Base-by-base conservation (phyloP, 2,888 invertebrate species). In the Encarsia formosa region DNA sequence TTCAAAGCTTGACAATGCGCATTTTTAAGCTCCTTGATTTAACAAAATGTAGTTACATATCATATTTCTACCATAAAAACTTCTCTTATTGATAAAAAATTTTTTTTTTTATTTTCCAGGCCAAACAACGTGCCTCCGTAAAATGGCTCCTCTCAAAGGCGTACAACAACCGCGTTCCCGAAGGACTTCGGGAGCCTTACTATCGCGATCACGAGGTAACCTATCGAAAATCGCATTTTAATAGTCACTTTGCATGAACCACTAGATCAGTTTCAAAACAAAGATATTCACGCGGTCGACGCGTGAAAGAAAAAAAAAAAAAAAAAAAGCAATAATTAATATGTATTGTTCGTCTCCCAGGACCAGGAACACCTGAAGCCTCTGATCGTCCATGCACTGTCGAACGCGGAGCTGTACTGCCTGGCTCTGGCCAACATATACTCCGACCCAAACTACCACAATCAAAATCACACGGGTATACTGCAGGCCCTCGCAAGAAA, bases 71-170 rank as follows among this genome's bases (percentile, higher is more conserved):
- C n/a, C n/a, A n/a, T n/a, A n/a, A n/a, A n/a, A n/a, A 29, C 29
- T 29, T 29, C 13, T 29, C 13, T 13, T 29, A 29, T 9, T 29
- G 29, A 29, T 13, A 13, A 23, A 38, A 20, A 38, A 22, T 31
- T 37, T 18, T 76, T 75, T 32, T 32, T 60, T 68, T 65, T 70
- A 76, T 76, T 70, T 87, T 87, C 19, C 84, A 96, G 95, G 94
- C 95, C 68, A 93, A 94, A 79, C 91, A 95, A 77, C 84, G 91
- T 77, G 92, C 94, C 71, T 93, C 94, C 69, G 86, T 96, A 70
- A 90, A 93, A 82, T 97, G 96, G 96, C 85, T 97, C 67, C 81
- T 96, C 63, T 89, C 91, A 66, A 96, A 96, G 81, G 93, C 95
- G 60, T 95, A 90, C 81, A 92, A 94, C 81, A 92, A 93, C 80